Evolutionary conservation across 2,888 invertebrate species (phyloP).

Genomic region (Ecdyonurus torrentis): DNA sequence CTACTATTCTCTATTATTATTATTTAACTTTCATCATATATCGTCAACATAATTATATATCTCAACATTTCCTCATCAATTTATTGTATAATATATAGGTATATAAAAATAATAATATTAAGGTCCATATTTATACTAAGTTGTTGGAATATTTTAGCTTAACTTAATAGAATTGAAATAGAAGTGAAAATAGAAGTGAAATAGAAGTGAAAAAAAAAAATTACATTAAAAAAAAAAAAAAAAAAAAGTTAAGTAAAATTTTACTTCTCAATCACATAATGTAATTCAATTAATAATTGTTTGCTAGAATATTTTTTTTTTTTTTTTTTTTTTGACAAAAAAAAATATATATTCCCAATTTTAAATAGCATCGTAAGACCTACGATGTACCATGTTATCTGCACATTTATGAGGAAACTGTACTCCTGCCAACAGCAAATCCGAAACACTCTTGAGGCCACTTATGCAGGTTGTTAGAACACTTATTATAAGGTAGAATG

Average conservation of each 20-base stretch:
- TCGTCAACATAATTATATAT: no score
- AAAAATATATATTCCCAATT: background rate
- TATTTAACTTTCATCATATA: no score
- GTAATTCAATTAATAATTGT: background rate
- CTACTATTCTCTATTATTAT: no score
- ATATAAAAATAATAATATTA: no score
- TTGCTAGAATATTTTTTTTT: background rate
- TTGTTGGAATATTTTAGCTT: no score
- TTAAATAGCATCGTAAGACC: conserved; percentile 20
- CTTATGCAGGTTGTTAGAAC: conserved; percentile 23
- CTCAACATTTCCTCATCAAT: no score
- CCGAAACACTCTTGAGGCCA: conserved; percentile 19
- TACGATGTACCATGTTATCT: conserved; percentile 22
- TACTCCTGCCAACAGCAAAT: conserved; percentile 22
- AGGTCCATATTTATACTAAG: no score
- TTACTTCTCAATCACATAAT: background rate
- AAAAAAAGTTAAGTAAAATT: background rate
- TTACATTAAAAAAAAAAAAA: no score
- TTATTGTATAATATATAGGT: no score
- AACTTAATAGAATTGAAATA: no score
- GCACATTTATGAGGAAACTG: conserved; percentile 24
- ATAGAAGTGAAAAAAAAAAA: no score
- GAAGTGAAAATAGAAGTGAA: no score
- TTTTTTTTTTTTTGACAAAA: background rate
- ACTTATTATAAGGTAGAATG: conserved; percentile 22